These are phyloP conservation scores for Phycodurus eques DNA, from an alignment of 2,113 vertebrate species.

Conservation along the genomic window DNA sequence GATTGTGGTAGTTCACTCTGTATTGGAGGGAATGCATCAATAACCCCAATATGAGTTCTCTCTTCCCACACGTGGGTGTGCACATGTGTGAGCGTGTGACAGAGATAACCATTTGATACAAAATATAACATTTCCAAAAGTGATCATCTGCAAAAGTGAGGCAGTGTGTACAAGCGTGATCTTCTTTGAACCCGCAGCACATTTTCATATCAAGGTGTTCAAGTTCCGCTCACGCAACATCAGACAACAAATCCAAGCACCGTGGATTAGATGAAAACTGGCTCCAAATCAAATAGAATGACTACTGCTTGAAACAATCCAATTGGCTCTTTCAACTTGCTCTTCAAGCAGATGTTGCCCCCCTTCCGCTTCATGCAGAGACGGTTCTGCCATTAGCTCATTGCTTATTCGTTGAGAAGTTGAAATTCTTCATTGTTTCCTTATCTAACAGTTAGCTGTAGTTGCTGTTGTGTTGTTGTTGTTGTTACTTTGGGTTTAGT, in stretches of 20 bases:
- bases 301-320: conserved; percentile 31
- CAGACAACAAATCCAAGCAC: conserved; percentile 6
- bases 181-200: conserved; percentile 26
- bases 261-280: conserved; percentile 26
- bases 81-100: not conserved
- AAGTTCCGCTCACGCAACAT: conserved; percentile 13
- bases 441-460: conserved; percentile 19
- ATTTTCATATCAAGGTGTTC: conserved; percentile 41
- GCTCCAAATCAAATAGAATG: conserved; percentile 39
- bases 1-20: conserved; percentile 50
- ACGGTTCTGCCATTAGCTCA: conserved; percentile 21
- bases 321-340: conserved; percentile 44
- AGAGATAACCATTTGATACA: conserved; percentile 13
- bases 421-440: conserved; percentile 29
- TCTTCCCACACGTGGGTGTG: not conserved
- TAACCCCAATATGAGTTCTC: conserved; percentile 36
- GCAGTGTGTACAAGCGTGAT: conserved; percentile 8
- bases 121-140: conserved; percentile 9
- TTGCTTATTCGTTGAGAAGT: conserved; percentile 44
- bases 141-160: conserved; percentile 4
- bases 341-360: conserved; percentile 35
- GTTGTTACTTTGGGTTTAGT: conserved; percentile 39
- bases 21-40: conserved; percentile 31
- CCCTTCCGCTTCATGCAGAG: conserved; percentile 14
- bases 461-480: conserved; percentile 17